phyloP scores from a whole-genome alignment of 1,140 invertebrate species.

The Diprion similis region DNA sequence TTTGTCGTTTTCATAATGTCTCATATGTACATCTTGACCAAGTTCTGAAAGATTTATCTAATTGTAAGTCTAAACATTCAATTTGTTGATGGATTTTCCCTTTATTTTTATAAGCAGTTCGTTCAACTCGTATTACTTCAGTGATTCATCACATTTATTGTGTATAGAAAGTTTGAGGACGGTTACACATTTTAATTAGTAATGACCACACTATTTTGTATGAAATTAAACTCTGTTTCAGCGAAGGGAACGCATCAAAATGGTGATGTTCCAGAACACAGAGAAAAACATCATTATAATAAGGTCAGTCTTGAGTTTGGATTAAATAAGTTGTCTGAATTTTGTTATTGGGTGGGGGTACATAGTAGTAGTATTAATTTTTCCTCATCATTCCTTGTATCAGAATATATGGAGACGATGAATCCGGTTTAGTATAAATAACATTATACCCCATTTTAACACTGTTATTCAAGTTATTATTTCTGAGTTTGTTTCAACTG shows the following conservation, averaged over 20 bases:
- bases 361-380: too few relatives aligned
- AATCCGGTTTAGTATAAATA: too few relatives aligned
- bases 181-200: neutral
- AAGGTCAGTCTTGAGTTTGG: conserved; percentile 52
- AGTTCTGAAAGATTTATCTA: too few relatives aligned
- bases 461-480: too few relatives aligned
- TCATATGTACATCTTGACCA: too few relatives aligned
- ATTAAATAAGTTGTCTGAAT: neutral
- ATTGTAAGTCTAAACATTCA: too few relatives aligned
- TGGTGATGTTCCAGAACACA: conserved; percentile 64
- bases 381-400: too few relatives aligned
- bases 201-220: neutral
- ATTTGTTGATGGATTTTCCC: neutral
- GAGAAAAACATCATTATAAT: conserved; percentile 67
- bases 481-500: neutral
- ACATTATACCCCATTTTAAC: too few relatives aligned
- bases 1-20: too few relatives aligned
- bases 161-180: neutral
- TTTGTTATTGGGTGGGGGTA: too few relatives aligned
- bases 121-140: too few relatives aligned
- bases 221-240: conserved; percentile 36
- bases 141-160: neutral
- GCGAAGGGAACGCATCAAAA: conserved; percentile 64
- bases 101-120: conserved; percentile 12
- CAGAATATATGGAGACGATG: too few relatives aligned